phyloP scores from a whole-genome alignment of 2,797 vertebrate species.

The Podarcis lilfordi region DNA sequence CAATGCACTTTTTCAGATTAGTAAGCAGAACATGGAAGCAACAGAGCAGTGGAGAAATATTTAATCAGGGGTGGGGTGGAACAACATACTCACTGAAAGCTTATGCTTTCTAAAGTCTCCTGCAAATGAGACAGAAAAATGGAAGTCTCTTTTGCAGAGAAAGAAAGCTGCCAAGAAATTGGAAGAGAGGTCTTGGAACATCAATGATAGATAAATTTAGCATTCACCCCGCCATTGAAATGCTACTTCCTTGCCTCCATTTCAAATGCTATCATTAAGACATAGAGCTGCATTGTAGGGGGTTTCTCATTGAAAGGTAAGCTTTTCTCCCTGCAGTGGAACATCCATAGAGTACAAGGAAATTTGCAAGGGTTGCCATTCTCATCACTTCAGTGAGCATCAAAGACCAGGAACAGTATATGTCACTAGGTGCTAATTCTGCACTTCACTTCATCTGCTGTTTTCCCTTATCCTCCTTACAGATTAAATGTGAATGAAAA shows the following conservation, averaged over 20 bases:
- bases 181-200: background rate
- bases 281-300: background rate
- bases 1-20: too few species aligned
- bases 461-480: slow-evolving; percentile 8
- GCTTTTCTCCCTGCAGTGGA: background rate
- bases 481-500: slow-evolving; percentile 16
- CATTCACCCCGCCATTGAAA: background rate
- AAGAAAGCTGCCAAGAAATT: too few species aligned
- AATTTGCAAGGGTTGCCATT: background rate
- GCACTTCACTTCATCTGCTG: background rate
- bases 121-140: too few species aligned
- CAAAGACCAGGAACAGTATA: background rate
- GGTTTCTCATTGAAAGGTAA: background rate
- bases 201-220: background rate
- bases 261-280: background rate
- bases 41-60: too few species aligned
- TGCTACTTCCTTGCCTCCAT: too few species aligned
- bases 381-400: background rate
- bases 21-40: too few species aligned
- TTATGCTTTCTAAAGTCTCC: too few species aligned
- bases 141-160: too few species aligned
- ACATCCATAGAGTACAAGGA: background rate
- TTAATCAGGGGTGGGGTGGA: too few species aligned
- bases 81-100: too few species aligned
- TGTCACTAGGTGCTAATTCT: background rate